Conservation (phyloP, 2,797 vertebrate species). For the Vireo griseus region DNA sequence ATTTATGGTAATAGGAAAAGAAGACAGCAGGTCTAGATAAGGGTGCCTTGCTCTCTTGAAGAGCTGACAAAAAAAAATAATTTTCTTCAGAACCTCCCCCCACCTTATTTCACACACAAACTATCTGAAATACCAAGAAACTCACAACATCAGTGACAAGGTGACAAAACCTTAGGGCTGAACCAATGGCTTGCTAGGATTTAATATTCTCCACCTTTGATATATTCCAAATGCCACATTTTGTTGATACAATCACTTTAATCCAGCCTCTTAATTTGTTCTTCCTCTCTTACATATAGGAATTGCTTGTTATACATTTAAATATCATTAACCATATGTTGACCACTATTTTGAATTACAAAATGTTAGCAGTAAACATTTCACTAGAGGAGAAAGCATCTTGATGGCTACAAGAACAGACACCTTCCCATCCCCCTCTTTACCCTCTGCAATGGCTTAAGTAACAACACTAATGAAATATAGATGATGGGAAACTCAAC, state of each 20-base stretch:
- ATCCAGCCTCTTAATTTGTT: not conserved
- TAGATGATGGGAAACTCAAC: slow-evolving; percentile 64
- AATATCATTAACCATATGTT: slow-evolving; percentile 2
- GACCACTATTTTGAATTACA: slow-evolving; percentile 1
- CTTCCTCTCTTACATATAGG: not conserved
- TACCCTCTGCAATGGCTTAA: slow-evolving; percentile 18
- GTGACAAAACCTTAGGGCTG: not conserved
- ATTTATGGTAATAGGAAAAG: not conserved
- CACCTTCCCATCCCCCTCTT: not conserved
- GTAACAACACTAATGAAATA: slow-evolving; percentile 65
- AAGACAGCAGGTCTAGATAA: not conserved
- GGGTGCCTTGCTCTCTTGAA: not conserved
- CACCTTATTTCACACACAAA: not conserved
- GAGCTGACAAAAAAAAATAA: not conserved
- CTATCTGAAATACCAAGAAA: not conserved
- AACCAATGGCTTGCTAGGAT: not conserved
- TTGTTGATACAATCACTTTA: not conserved
- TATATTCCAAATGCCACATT: not conserved
- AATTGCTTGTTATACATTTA: not conserved
- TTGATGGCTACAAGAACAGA: not conserved
- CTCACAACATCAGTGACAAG: not conserved
- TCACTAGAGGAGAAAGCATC: not conserved
- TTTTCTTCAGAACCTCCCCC: not conserved
- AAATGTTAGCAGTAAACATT: not conserved
- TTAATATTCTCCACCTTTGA: not conserved